Evolutionary conservation across 2,888 invertebrate species (phyloP), one percentile per base, ranked within the genome.

Genomic region (Conistra vaccinii): DNA sequence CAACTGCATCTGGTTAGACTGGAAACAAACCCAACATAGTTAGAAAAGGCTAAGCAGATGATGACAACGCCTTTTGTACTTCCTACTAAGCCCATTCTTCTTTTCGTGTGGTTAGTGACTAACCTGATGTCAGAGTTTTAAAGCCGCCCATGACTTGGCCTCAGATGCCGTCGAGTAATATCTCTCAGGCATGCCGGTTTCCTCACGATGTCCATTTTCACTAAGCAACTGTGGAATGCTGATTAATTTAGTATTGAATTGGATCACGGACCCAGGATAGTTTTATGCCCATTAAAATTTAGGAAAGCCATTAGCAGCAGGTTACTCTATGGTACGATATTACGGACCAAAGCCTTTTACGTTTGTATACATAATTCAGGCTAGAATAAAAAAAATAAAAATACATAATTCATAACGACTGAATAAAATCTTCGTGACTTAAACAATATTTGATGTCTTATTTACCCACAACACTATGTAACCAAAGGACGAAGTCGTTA

Each of bases 401-500:
- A n/a, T n/a, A 12, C 3, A 3, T n/a, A 14, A 7, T 51, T 51
- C 4, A 35, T 20, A 26, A 4, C 2, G 0, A 48, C 45, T 32
- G 48, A 3, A 57, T 7, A 14, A 55, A 39, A 14, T 20, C 14
- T 4, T 39, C 3, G 2, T 12, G 20, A 20, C 6, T n/a, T 17
- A 53, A 39, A 29, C 2, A 57, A 39, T 39, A 58, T 14, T 67
- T 10, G 7, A 23, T 45, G 23, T 29, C 65, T 23, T 23, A 65
- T 45, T 65, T 45, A 29, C 45, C 12, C 14, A 48, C 26, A n/a
- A 14, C 12, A 29, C 42, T 29, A 71, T 2, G 26, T 26, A 29
- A 42, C 3, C 61, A 65, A 12, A 53, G 45, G n/a, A 61, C 9
- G 3, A 58, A 75, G 68, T 20, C 67, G 69, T 84, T 84, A 69